Evolutionary conservation across 2,888 invertebrate species (phyloP).

Genomic region (Pristionchus japonicus): DNA sequence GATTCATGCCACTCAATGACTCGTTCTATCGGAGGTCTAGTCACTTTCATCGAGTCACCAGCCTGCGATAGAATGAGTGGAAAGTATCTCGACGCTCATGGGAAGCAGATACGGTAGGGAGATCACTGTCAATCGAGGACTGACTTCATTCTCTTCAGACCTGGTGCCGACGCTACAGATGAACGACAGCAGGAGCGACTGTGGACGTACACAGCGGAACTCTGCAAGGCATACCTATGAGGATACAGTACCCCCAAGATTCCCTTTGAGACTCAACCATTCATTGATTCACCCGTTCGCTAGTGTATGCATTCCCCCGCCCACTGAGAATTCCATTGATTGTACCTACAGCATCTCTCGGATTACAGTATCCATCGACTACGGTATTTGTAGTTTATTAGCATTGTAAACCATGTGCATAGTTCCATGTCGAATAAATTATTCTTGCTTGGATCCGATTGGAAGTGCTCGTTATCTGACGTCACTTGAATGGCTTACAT

Average conservation of each 20-base stretch:
- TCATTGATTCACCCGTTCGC: not conserved
- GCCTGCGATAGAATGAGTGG: slow-evolving; percentile 64
- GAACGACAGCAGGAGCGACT: slow-evolving; percentile 70
- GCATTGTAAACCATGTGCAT: not conserved
- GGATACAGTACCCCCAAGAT: slow-evolving; percentile 5
- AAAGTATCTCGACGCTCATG: slow-evolving; percentile 70
- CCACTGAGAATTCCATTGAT: slow-evolving; percentile 31
- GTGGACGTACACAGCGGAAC: slow-evolving; percentile 63
- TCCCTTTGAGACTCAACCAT: not conserved
- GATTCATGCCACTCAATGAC: slow-evolving; percentile 63
- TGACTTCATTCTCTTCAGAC: slow-evolving; percentile 51
- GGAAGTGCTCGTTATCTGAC: not conserved
- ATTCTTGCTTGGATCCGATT: not conserved
- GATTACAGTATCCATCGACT: slow-evolving; percentile 35
- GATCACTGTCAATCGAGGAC: not conserved
- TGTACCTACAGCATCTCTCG: slow-evolving; percentile 30
- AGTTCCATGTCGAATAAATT: not conserved
- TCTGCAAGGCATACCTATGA: slow-evolving; percentile 57
- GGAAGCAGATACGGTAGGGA: slow-evolving; percentile 68
- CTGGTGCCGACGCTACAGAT: slow-evolving; percentile 67
- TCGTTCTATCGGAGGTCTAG: slow-evolving; percentile 64
- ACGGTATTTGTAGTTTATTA: slow-evolving; percentile 16
- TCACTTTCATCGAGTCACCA: slow-evolving; percentile 65
- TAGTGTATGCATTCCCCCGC: not conserved
- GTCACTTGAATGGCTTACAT: not conserved